Base-by-base conservation (phyloP, 2,888 invertebrate species). In the Drosophila colorata region DNA sequence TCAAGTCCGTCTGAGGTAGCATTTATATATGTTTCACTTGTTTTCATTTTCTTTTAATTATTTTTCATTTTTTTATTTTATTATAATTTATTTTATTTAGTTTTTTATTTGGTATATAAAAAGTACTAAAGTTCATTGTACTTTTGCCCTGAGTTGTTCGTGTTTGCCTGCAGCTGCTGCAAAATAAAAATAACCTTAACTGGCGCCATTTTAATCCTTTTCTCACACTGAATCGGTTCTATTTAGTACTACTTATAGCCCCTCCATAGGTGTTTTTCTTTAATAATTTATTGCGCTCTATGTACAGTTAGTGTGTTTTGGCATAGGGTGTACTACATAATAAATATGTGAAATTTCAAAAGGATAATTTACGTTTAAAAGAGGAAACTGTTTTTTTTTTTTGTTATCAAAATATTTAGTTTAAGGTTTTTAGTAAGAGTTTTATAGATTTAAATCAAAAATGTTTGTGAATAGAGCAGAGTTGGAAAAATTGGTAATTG, bases 111-210 rank as follows among this genome's bases (percentile, higher is more conserved):
- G 57, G 52, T 77, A 55, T 69, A 79, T 79, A 74, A 75, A 78
- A 87, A 87, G 88, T 87, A 87, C 89, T 72, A 82, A 89, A 82
- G 88, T 80, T 90, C 90, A 90, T 92, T 92, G 92, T 92, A 92
- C 92, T 91, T 92, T 92, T 91, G 91, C 92, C 92, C 92, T 92
- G 92, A 92, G 92, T 91, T 90, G 90, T 87, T 87, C 80, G 85
- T 85, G 67, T 70, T 63, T 74, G 56, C 58, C 59, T 77, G 69
- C 58, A 63, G 75, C 77, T 38, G 33, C 33, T 43, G 43, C 41
- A 33, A 20, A 40, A 8, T 41, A 51, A 33, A 61, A 38, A 38
- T n/a, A 46, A 9, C 48, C 78, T 79, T 73, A 47, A 73, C 86
- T 87, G 88, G 88, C 82, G 82, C 79, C 79, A 64, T 78, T 56